Percentiles rank a stretch among this genome's conserved stretches.
Conservation (phyloP, 1,140 invertebrate genomes). For the Megathymus violae region DNA sequence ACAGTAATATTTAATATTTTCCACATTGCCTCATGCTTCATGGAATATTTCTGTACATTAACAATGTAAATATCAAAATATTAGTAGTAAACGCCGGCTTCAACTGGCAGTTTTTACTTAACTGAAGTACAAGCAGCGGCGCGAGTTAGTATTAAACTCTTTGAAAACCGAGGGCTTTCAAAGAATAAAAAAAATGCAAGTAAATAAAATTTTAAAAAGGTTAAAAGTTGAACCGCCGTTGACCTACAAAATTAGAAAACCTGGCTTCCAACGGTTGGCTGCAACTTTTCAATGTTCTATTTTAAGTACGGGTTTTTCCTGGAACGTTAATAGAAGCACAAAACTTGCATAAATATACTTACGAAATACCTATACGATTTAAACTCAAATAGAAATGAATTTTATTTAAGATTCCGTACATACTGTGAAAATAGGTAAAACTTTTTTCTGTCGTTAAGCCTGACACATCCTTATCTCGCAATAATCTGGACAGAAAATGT, state of each 20-base stretch:
- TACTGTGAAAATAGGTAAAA: too few species aligned
- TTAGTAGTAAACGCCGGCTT: not conserved
- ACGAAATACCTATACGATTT: too few species aligned
- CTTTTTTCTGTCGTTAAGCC: too few species aligned
- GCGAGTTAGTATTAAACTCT: not conserved
- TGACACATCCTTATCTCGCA: too few species aligned
- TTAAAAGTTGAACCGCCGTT: slow-evolving; percentile 1
- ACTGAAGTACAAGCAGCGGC: not conserved
- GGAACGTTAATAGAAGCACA: too few species aligned
- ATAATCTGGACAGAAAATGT: too few species aligned
- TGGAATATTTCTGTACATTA: not conserved
- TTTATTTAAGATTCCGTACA: too few species aligned
- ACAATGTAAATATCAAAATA: not conserved
- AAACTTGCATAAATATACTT: too few species aligned
- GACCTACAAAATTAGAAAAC: not conserved
- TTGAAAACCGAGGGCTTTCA: not conserved
- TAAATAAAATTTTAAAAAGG: slow-evolving; percentile 2
- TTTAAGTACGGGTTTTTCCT: not conserved
- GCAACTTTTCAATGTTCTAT: not conserved
- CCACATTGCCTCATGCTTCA: too few species aligned
- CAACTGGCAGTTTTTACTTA: not conserved
- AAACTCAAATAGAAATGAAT: too few species aligned
- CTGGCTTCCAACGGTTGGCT: not conserved
- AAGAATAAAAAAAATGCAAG: slow-evolving; percentile 1
- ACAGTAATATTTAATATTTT: too few species aligned